A percentile compares a stretch with the other conserved stretches of the same genome.
Evolutionary conservation across 2,797 vertebrate genomes (phyloP).

Genomic region (Xyrichtys novacula): DNA sequence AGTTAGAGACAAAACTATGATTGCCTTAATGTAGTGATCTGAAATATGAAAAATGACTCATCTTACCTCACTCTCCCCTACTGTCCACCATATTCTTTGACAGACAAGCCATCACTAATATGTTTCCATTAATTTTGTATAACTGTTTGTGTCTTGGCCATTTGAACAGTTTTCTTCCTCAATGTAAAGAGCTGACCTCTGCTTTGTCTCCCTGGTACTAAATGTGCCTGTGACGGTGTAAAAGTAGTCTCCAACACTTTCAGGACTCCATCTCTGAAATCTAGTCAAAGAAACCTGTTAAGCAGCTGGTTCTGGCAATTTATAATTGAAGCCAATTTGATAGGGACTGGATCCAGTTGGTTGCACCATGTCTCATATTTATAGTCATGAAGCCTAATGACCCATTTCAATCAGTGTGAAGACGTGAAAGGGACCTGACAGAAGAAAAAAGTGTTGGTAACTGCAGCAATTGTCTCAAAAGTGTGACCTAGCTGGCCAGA

Average conservation of each 20-base stretch:
- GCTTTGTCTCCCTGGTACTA: too few relatives aligned
- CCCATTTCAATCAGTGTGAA: constrained; percentile 80
- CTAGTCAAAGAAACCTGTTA: constrained; percentile 86
- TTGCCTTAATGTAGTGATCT: too few relatives aligned
- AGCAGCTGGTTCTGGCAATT: constrained; percentile 87
- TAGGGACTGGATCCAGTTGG: constrained; percentile 64
- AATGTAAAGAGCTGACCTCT: too few relatives aligned
- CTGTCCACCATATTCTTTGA: too few relatives aligned
- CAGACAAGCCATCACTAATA: too few relatives aligned
- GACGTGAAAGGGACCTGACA: constrained; percentile 91
- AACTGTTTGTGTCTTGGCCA: too few relatives aligned
- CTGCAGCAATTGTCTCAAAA: constrained; percentile 88
- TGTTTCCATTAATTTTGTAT: too few relatives aligned
- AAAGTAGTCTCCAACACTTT: constrained; percentile 82
- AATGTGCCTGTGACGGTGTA: constrained; percentile 80
- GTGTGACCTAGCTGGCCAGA: constrained; percentile 84
- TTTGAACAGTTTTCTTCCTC: too few relatives aligned
- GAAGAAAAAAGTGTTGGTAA: constrained; percentile 90
- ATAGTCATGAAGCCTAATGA: constrained; percentile 43
- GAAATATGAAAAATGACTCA: too few relatives aligned
- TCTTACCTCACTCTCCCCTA: too few relatives aligned
- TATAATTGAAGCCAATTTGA: constrained; percentile 82
- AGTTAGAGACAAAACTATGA: too few relatives aligned
- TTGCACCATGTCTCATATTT: constrained; percentile 5
- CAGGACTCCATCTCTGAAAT: constrained; percentile 84